A percentile compares a stretch with the other conserved stretches of the same genome.
These are phyloP conservation scores for Hypanus sabinus DNA, from an alignment of 2,113 vertebrate genomes.

Conservation along the genomic window DNA sequence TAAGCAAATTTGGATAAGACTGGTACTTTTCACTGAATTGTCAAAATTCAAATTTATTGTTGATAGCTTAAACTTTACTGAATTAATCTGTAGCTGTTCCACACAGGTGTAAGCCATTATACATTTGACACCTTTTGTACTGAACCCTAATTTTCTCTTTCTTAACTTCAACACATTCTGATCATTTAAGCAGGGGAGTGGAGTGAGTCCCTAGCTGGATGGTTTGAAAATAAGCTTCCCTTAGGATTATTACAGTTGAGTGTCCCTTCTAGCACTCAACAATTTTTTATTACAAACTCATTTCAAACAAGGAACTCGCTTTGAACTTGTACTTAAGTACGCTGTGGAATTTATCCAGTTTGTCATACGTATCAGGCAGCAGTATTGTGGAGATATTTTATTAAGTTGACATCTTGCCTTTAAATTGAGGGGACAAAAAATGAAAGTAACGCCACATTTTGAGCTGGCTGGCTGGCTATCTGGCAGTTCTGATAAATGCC, in stretches of 20 bases:
- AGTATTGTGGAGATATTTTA: background rate
- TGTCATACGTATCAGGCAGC: background rate
- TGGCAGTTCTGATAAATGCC: too few relatives aligned
- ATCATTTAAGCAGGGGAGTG: background rate
- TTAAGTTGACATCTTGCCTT: background rate
- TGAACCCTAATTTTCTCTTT: too few relatives aligned
- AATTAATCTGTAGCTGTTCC: background rate
- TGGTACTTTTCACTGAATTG: background rate
- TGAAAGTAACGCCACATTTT: too few relatives aligned
- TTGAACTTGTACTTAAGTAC: background rate
- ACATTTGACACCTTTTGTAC: background rate
- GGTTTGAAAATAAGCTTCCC: background rate
- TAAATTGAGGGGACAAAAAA: too few relatives aligned
- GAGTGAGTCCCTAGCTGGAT: background rate
- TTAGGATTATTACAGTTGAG: background rate
- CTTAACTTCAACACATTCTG: background rate
- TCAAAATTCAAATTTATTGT: background rate
- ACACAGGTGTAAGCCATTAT: background rate
- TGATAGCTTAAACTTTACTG: background rate
- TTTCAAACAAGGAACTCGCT: background rate
- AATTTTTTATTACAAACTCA: background rate
- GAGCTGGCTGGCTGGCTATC: too few relatives aligned
- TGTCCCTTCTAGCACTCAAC: background rate
- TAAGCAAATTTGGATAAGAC: background rate
- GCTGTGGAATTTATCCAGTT: background rate